Evolutionary conservation across 2,113 vertebrate species (phyloP).

Genomic region (Pavo muticus): DNA sequence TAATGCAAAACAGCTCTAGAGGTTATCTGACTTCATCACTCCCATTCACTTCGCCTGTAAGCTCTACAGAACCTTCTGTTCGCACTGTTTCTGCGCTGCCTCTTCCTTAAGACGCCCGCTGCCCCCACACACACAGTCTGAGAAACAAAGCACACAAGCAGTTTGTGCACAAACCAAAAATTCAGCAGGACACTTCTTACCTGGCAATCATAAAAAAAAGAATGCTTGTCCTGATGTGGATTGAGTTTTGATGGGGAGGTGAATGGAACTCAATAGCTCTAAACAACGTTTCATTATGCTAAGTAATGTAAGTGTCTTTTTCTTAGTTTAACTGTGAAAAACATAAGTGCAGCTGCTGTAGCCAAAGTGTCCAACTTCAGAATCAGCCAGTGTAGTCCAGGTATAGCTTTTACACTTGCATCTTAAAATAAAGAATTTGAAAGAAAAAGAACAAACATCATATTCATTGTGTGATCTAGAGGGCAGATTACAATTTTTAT

Average conservation of each 20-base stretch:
- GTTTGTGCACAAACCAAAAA: background rate
- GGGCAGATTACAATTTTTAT: background rate
- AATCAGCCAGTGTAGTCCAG: background rate
- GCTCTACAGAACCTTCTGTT: background rate
- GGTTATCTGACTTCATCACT: background rate
- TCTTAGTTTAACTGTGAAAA: background rate
- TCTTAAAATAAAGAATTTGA: background rate
- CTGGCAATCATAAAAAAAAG: background rate
- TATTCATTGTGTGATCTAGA: background rate
- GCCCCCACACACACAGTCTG: background rate
- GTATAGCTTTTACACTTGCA: background rate
- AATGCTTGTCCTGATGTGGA: background rate
- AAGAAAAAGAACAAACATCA: background rate
- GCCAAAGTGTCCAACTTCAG: background rate
- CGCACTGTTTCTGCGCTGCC: too few relatives aligned
- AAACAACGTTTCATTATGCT: background rate
- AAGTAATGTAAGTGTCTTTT: background rate
- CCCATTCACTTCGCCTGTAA: background rate
- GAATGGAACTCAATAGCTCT: background rate
- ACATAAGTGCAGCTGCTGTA: background rate
- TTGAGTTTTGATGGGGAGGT: background rate
- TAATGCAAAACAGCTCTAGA: background rate
- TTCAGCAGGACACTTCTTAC: background rate
- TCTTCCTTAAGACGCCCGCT: background rate
- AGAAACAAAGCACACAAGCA: background rate